A percentile compares a stretch with the other conserved stretches of the same genome.
Conservation (phyloP, 2,797 vertebrate genomes). For the Pagetopsis macropterus region DNA sequence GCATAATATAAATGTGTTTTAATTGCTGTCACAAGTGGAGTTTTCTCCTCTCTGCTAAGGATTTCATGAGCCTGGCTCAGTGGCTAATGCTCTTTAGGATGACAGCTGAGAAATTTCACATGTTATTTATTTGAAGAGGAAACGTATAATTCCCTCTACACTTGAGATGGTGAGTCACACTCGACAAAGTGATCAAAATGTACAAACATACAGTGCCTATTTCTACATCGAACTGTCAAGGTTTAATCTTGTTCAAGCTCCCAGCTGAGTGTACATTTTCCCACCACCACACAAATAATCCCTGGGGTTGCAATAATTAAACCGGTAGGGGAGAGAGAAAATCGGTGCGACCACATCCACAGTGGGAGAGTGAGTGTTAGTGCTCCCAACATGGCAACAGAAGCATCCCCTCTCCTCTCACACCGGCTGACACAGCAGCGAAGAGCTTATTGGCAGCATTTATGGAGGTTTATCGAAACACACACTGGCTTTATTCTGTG, state of each 20-base stretch:
- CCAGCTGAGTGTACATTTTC: conserved; percentile 54
- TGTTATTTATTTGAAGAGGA: background rate
- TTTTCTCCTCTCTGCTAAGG: conserved; percentile 3
- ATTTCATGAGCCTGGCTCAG: conserved; percentile 3
- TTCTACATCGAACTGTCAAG: conserved; percentile 9
- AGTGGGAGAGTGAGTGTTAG: conserved; percentile 1
- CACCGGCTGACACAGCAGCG: conserved; percentile 32
- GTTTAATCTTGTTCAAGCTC: conserved; percentile 38
- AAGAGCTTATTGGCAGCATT: conserved; percentile 24
- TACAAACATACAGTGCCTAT: background rate
- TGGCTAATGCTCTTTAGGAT: conserved; percentile 4
- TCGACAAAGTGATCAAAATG: conserved; percentile 15
- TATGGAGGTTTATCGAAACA: conserved; percentile 15
- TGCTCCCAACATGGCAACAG: conserved; percentile 30
- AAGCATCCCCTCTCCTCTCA: conserved; percentile 14
- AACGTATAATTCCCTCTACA: background rate
- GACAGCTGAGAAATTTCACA: conserved; percentile 12
- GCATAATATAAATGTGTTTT: conserved; percentile 5
- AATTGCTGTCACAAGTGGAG: conserved; percentile 5
- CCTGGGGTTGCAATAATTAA: conserved; percentile 62
- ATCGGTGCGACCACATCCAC: conserved; percentile 24
- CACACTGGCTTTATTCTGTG: conserved; percentile 1
- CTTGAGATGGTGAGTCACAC: conserved; percentile 19
- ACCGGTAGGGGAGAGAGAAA: conserved; percentile 56
- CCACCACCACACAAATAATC: conserved; percentile 45